phyloP scores from a whole-genome alignment of 2,113 vertebrate genomes.

The Mola mola region DNA sequence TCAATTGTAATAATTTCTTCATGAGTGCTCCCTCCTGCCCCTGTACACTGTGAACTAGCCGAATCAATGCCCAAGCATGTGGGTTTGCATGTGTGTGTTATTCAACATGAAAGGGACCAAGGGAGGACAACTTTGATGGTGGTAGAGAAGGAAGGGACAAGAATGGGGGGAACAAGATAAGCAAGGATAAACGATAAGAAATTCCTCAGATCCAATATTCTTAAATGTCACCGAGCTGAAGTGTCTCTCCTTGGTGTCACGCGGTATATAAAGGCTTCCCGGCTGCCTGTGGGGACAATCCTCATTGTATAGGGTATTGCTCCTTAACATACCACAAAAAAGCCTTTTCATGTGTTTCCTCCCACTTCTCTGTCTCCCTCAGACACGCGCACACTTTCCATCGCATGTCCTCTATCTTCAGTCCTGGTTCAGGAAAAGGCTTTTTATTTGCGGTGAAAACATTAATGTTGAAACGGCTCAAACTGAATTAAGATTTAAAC shows the following conservation, averaged over 20 bases:
- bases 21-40: constrained; percentile 69
- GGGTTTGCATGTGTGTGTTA: constrained; percentile 26
- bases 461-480: constrained; percentile 12
- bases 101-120: constrained; percentile 23
- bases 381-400: constrained; percentile 1
- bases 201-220: constrained; percentile 78
- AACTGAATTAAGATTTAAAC: constrained; percentile 47
- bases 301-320: too few relatives aligned
- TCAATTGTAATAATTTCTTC: constrained; percentile 83
- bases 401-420: constrained; percentile 29
- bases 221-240: constrained; percentile 77
- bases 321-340: too few relatives aligned
- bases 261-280: constrained; percentile 54
- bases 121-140: constrained; percentile 36
- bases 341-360: too few relatives aligned
- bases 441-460: constrained; percentile 29
- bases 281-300: too few relatives aligned
- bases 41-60: constrained; percentile 58
- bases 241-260: constrained; percentile 46
- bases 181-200: constrained; percentile 65
- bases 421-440: constrained; percentile 41
- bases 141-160: constrained; percentile 15
- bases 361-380: too few relatives aligned
- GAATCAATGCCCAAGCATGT: constrained; percentile 69
- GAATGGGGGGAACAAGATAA: constrained; percentile 35